Evolutionary conservation across 2,113 vertebrate genomes (phyloP).

Genomic region (Callipepla californica): DNA sequence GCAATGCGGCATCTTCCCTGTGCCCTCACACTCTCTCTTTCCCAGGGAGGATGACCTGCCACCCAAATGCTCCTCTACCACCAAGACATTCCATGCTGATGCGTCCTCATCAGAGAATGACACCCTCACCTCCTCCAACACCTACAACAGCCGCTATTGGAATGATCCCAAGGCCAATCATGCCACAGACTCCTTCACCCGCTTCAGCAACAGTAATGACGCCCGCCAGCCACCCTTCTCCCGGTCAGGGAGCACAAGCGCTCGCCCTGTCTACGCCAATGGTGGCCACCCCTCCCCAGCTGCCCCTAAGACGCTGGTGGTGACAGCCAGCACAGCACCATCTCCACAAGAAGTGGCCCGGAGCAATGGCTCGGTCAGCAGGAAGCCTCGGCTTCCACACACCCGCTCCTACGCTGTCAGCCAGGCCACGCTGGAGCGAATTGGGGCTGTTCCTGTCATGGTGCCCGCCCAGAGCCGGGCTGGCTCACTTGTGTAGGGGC

Average conservation of each 20-base stretch:
- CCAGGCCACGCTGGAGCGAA: slow-evolving; percentile 92
- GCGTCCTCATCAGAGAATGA: slow-evolving; percentile 96
- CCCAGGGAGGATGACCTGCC: slow-evolving; percentile 96
- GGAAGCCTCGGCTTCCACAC: slow-evolving; percentile 85
- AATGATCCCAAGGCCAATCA: slow-evolving; percentile 90
- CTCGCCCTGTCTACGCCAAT: slow-evolving; percentile 83
- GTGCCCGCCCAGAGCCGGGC: slow-evolving; percentile 96
- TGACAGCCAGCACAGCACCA: slow-evolving; percentile 91
- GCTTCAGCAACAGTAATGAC: slow-evolving; percentile 88
- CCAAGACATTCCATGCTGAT: slow-evolving; percentile 93
- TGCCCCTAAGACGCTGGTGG: slow-evolving; percentile 93
- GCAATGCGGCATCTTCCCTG: background rate
- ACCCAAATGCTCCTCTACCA: slow-evolving; percentile 90
- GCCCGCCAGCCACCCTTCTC: slow-evolving; percentile 88
- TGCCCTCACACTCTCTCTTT: background rate
- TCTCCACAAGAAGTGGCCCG: slow-evolving; percentile 85
- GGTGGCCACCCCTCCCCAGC: slow-evolving; percentile 85
- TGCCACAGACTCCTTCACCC: slow-evolving; percentile 88
- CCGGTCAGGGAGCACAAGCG: slow-evolving; percentile 70
- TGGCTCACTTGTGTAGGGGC: slow-evolving; percentile 89
- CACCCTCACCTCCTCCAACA: slow-evolving; percentile 96
- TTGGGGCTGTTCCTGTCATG: slow-evolving; percentile 96
- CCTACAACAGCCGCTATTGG: slow-evolving; percentile 97
- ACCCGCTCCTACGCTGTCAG: slow-evolving; percentile 91
- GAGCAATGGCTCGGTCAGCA: slow-evolving; percentile 89